Base-by-base conservation (phyloP, 2,797 vertebrate genomes). In the Pseudotriccus pelzelni region DNA sequence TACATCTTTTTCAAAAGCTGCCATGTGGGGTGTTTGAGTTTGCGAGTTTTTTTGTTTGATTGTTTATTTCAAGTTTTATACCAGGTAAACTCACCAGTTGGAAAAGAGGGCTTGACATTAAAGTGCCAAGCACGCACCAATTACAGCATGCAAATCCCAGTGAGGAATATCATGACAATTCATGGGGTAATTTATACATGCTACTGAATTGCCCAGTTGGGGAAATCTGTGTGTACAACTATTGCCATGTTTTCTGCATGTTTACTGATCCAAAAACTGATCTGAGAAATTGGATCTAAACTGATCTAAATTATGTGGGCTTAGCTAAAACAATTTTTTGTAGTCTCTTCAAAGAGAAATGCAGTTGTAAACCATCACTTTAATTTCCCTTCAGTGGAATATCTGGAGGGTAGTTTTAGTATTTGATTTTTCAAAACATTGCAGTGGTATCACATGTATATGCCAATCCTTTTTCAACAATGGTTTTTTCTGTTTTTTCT, bases 61-160 rank as follows among this genome's bases (percentile, higher is more conserved):
- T 36, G 4, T 39, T 50, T 74, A 32, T 60, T 12, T 23, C 11
- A 36, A 50, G 22, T 28, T 72, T 75, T 24, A 15, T 39, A 14
- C 3, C 24, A 20, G 50, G 34, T 43, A 46, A 94, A 93, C 73
- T 75, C 80, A 49, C 64, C 27, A 22, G 8, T 6, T 63, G 39
- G 77, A 83, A 96, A 96, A 86, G 81, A 53, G 59, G 68, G 75
- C 79, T 90, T 93, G 64, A 49, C 88, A 30, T 43, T 86, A 36
- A 94, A 95, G 32, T 73, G 39, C 39, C 15, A 4, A 32, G 19
- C 30, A 39, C n/a, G 2, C 12, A 32, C 12, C 52, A 23, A 0
- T 34, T 37, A 8, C 11, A 43, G 50, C 75, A 16, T 0, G 0
- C 23, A 73, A 67, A 59, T 6, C 23, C 7, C 20, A 2, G 20